Evolutionary conservation across 92 coral and sea anemone species (phyloP), one percentile per base, ranked within the genome.

Genomic region (Blastomussa wellsi): DNA sequence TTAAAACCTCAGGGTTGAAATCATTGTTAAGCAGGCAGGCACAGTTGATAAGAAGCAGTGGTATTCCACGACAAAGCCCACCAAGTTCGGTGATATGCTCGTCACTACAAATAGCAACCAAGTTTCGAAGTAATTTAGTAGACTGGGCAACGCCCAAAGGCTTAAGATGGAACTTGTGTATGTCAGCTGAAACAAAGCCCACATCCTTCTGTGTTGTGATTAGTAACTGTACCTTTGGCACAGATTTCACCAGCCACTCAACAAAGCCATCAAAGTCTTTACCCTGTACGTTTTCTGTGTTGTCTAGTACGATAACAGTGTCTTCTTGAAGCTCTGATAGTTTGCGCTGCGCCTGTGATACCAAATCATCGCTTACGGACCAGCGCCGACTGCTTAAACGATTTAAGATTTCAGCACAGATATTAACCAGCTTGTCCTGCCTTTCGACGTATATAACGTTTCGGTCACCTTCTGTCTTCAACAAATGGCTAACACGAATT

Each of bases 251-350:
- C 29, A 80, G 19, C 29, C 72, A 66, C 68, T 49, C 29, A 16
- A 12, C 75, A 33, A 80, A 66, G 6, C 32, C 62, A 7, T 80
- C 84, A 20, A 80, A 80, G 28, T 80, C 49, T 76, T 65, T 8
- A 12, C 76, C 84, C 31, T 90, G 93, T 29, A 90, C 47, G 52
- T 87, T 86, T 77, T 90, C 93, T 55, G 88, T 70, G 72, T 90
- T 87, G 79, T 90, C 93, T 0, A 90, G 79, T 13, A 90, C 85
- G 22, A 90, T 86, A 32, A 87, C 74, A 17, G 88, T 87, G 71
- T 75, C 57, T 15, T 13, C 12, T 22, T 72, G 31, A 11, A 78
- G 79, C 4, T 79, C 69, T 8, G 22, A 35, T 5, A 90, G 86
- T 36, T 49, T 53, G 29, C 71, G 67, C 53, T 87, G 35, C 17